A percentile compares a stretch with the other conserved stretches of the same genome.
These are phyloP conservation scores for Eulemur mongoz DNA, from an alignment of 2,797 vertebrate species.

Conservation along the genomic window DNA sequence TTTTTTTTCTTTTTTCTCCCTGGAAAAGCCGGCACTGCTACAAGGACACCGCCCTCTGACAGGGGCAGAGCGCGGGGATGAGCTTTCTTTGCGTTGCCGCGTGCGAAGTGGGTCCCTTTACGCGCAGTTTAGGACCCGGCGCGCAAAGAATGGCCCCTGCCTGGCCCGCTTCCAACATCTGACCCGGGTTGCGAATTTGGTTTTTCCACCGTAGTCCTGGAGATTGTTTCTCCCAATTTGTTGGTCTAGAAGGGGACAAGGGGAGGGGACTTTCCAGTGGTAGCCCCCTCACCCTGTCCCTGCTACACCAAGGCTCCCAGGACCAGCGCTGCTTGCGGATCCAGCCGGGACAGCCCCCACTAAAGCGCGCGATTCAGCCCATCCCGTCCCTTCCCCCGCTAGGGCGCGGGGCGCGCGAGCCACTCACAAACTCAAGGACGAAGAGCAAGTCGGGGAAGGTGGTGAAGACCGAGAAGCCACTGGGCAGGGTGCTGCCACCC, in stretches of 20 bases:
- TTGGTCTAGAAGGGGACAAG: not conserved
- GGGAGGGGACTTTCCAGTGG: not conserved
- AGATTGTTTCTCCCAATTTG: not conserved
- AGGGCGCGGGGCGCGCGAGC: not conserved
- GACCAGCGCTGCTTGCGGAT: no score
- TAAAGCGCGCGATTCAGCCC: not conserved
- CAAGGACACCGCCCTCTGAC: not conserved
- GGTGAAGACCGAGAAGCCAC: constrained; percentile 86
- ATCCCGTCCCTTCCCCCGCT: not conserved
- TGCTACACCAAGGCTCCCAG: fast-evolving
- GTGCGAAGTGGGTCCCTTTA: no score
- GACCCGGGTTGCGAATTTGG: not conserved
- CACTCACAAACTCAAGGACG: constrained; percentile 91
- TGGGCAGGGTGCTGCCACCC: constrained; percentile 82
- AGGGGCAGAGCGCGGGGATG: not conserved
- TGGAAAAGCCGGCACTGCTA: no score
- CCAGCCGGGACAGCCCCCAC: fast-evolving
- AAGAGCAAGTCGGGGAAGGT: constrained; percentile 89
- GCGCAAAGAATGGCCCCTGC: not conserved
- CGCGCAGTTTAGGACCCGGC: not conserved
- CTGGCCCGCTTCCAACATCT: not conserved
- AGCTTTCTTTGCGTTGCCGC: not conserved
- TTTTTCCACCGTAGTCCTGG: not conserved
- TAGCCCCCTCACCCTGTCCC: not conserved
- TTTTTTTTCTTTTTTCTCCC: not conserved